Evolutionary conservation across 35 echinoderm and acorn worm species (phyloP).

Genomic region (Diadema setosum): DNA sequence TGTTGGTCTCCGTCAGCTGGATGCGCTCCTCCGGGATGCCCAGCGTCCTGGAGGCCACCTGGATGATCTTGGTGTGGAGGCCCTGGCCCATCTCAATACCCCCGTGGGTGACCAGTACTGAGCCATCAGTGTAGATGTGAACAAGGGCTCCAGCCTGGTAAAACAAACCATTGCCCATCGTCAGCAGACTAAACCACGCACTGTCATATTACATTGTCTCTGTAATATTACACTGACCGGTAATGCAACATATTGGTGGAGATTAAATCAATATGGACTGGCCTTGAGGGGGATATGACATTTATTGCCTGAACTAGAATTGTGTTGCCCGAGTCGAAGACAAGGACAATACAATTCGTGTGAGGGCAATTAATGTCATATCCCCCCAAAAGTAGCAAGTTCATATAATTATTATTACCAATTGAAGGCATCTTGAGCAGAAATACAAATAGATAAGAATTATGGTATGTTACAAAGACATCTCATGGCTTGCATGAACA

Average conservation of each 20-base stretch:
- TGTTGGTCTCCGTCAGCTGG: slow-evolving; percentile 68
- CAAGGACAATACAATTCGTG: too few species aligned
- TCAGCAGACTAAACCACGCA: not conserved
- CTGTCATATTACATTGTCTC: not conserved
- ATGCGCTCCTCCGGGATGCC: slow-evolving; percentile 56
- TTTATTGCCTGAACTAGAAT: too few species aligned
- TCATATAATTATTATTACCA: too few species aligned
- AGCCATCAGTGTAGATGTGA: slow-evolving; percentile 78
- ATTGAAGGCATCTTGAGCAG: too few species aligned
- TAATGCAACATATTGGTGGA: not conserved
- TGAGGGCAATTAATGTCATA: too few species aligned
- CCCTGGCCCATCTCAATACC: slow-evolving; percentile 95
- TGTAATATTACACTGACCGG: not conserved
- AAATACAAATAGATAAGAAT: too few species aligned
- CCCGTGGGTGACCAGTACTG: slow-evolving; percentile 62
- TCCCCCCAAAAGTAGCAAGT: too few species aligned
- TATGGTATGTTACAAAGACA: too few species aligned
- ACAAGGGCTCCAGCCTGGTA: slow-evolving; percentile 69
- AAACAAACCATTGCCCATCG: not conserved
- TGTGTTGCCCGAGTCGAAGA: too few species aligned
- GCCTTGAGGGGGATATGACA: too few species aligned
- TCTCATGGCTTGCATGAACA: too few species aligned
- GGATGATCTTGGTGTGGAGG: slow-evolving; percentile 82
- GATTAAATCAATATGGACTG: not conserved
- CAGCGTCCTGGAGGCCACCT: slow-evolving; percentile 69